These are phyloP conservation scores for Felis chaus DNA, from an alignment of 2,113 vertebrate genomes.

Conservation along the genomic window DNA sequence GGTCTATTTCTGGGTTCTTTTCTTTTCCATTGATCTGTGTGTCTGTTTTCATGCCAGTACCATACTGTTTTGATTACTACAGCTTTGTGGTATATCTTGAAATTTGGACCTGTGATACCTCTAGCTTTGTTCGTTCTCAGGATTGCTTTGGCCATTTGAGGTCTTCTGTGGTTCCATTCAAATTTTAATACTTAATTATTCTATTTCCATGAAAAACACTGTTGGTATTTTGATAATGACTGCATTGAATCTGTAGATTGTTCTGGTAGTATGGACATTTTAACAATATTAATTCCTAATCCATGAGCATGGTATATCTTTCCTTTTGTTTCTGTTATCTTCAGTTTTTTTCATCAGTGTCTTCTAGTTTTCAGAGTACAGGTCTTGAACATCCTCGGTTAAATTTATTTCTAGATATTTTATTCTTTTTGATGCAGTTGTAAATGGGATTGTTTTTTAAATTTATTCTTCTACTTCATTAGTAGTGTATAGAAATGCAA, in stretches of 20 bases:
- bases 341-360: neutral
- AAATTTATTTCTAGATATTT: neutral
- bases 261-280: neutral
- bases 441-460: neutral
- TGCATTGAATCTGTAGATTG: neutral
- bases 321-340: neutral
- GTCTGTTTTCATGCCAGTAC: neutral
- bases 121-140: neutral
- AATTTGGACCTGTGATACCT: neutral
- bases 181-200: neutral
- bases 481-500: neutral
- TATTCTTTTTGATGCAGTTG: neutral
- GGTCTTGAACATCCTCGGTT: neutral
- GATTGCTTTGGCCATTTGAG: neutral
- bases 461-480: neutral
- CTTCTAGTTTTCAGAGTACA: neutral
- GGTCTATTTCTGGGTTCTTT: neutral
- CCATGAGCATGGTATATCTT: neutral
- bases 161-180: neutral
- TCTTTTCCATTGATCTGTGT: neutral
- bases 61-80: neutral
- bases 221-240: neutral
- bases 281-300: neutral
- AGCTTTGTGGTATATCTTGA: neutral
- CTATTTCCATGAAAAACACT: neutral